A percentile compares a stretch with the other conserved stretches of the same genome.
phyloP scores from a whole-genome alignment of 2,113 vertebrate species.

The Climacteris rufus region DNA sequence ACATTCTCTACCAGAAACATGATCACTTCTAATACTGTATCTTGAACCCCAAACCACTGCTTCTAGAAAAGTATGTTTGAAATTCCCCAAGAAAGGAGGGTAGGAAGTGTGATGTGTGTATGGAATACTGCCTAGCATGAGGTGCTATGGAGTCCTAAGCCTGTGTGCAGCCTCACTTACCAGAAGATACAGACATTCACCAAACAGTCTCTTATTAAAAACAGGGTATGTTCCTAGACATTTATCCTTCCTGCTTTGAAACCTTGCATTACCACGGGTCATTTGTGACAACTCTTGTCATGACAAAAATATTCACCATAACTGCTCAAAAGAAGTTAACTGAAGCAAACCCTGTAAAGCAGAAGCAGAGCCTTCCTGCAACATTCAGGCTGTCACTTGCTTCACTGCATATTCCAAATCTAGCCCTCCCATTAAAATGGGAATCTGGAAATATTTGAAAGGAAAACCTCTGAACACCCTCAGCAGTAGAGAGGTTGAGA shows the following conservation, averaged over 20 bases:
- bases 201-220: too few species aligned
- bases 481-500: neutral
- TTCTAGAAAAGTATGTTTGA: neutral
- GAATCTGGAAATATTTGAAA: neutral
- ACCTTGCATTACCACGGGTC: neutral
- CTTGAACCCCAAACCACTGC: neutral
- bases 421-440: neutral
- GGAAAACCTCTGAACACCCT: neutral
- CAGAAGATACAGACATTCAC: neutral
- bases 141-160: neutral
- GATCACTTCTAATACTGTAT: neutral
- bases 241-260: neutral
- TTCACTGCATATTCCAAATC: neutral
- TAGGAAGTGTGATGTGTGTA: neutral
- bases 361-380: neutral
- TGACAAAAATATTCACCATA: neutral
- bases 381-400: neutral
- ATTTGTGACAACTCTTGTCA: neutral
- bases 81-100: neutral
- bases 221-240: neutral
- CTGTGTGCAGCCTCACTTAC: neutral
- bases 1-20: neutral
- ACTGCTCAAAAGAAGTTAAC: neutral
- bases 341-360: neutral
- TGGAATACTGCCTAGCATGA: neutral